Conservation (phyloP, 2,113 vertebrate species). For the Lagopus muta region DNA sequence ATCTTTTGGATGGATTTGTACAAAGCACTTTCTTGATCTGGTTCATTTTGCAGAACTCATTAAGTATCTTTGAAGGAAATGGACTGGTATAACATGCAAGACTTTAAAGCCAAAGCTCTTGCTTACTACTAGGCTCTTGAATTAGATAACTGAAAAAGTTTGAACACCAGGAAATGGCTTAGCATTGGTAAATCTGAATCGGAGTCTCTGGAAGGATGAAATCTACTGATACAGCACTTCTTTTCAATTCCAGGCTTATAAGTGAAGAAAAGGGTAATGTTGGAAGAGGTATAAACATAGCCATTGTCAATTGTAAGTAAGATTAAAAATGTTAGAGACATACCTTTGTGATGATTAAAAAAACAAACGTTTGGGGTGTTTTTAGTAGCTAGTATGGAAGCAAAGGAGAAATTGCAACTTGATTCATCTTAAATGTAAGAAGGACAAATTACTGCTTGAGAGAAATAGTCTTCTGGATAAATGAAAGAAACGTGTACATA, state of each 20-base stretch:
- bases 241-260: constrained; percentile 73
- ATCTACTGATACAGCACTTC: background rate
- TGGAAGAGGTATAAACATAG: constrained; percentile 80
- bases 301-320: constrained; percentile 78
- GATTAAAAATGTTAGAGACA: background rate
- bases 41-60: background rate
- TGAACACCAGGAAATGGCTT: background rate
- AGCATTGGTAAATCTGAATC: background rate
- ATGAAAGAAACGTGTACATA: background rate
- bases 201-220: background rate
- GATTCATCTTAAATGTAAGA: background rate
- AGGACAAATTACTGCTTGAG: background rate
- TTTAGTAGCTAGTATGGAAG: background rate
- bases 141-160: background rate
- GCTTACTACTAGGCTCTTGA: background rate
- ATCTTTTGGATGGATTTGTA: background rate
- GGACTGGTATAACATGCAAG: background rate
- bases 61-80: background rate
- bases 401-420: background rate
- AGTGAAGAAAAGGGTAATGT: constrained; percentile 37
- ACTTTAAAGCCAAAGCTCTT: background rate
- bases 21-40: background rate
- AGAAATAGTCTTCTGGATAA: background rate
- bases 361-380: background rate
- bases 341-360: background rate